phyloP scores from a whole-genome alignment of 2,113 vertebrate species.

The Pedionomus torquatus region DNA sequence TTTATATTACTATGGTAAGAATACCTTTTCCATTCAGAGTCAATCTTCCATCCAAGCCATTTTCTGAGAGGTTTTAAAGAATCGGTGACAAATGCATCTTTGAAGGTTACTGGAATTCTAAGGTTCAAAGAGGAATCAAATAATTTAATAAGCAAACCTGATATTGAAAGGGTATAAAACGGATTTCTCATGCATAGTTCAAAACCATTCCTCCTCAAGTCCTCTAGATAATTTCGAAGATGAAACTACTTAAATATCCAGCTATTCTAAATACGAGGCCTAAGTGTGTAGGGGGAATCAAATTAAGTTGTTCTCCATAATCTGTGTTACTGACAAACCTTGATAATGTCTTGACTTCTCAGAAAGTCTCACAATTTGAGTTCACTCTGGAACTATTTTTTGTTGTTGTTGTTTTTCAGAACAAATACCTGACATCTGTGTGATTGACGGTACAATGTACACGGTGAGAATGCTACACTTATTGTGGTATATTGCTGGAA shows the following conservation, averaged over 20 bases:
- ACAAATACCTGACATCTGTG: conserved; percentile 67
- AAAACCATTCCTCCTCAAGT: not conserved
- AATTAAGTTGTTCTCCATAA: not conserved
- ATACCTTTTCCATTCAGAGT: not conserved
- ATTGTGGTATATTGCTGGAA: not conserved
- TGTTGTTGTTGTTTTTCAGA: conserved; percentile 61
- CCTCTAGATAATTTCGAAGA: not conserved
- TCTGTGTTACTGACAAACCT: not conserved
- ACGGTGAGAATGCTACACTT: conserved; percentile 66
- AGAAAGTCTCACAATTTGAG: not conserved
- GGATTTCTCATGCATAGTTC: not conserved
- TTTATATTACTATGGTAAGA: not conserved
- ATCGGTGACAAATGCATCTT: not conserved
- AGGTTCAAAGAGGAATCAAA: not conserved
- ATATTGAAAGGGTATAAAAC: not conserved
- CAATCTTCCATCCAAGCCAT: not conserved
- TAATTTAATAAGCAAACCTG: not conserved
- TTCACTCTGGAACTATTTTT: not conserved
- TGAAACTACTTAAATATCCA: not conserved
- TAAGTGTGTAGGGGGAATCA: not conserved
- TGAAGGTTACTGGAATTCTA: not conserved
- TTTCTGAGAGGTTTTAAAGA: not conserved
- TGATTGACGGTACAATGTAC: conserved; percentile 68
- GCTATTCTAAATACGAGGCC: not conserved
- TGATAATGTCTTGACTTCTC: not conserved